These are phyloP conservation scores for Lucilia cuprina DNA, from an alignment of 1,140 invertebrate species.

Conservation along the genomic window DNA sequence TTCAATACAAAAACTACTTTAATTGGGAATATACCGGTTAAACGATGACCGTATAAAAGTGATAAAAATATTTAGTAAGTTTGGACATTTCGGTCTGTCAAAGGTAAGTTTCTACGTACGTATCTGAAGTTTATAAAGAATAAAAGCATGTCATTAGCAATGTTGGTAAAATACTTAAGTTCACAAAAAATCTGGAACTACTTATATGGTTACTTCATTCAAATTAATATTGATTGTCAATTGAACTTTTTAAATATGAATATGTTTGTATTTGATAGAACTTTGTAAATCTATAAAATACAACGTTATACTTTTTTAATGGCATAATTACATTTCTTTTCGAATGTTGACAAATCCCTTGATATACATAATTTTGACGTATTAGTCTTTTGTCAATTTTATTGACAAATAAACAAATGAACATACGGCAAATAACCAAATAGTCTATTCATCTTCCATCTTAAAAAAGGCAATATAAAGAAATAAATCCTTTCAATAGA, in stretches of 20 bases:
- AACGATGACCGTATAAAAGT: too few relatives aligned
- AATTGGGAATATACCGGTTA: too few relatives aligned
- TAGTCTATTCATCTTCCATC: background rate
- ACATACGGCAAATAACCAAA: background rate
- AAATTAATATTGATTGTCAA: too few relatives aligned
- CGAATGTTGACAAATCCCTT: background rate
- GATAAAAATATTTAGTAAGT: too few relatives aligned
- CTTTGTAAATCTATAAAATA: too few relatives aligned
- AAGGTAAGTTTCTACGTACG: too few relatives aligned
- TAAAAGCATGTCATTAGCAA: background rate
- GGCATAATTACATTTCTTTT: background rate
- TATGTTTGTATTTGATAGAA: too few relatives aligned
- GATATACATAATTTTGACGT: background rate
- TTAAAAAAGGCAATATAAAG: background rate
- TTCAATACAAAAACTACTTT: too few relatives aligned
- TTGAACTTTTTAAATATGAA: too few relatives aligned
- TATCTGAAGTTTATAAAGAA: background rate
- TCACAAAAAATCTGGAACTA: too few relatives aligned
- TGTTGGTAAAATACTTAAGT: background rate
- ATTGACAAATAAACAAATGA: background rate
- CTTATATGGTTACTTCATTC: too few relatives aligned
- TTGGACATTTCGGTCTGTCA: too few relatives aligned
- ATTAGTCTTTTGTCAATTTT: background rate
- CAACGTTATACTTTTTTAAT: background rate
- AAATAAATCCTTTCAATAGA: background rate